Evolutionary conservation across 2,113 vertebrate genomes (phyloP).

Genomic region (Tiliqua scincoides): DNA sequence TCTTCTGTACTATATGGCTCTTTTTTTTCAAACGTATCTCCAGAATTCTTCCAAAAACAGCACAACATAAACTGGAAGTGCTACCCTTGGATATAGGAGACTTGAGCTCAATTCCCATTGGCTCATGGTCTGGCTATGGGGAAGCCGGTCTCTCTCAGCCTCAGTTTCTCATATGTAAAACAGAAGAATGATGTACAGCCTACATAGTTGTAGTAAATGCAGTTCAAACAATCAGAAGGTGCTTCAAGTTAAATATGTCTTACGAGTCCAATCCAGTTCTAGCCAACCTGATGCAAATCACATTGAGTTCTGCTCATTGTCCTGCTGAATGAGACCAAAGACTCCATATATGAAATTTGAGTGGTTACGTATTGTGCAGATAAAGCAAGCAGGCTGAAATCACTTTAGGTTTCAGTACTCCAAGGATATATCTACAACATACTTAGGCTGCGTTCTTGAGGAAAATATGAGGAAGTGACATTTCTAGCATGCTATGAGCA

Average conservation of each 20-base stretch:
- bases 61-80: neutral
- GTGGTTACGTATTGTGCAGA: neutral
- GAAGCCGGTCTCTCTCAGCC: neutral
- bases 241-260: neutral
- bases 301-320: too few species aligned
- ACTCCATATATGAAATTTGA: neutral
- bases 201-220: neutral
- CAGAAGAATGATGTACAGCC: neutral
- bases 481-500: too few species aligned
- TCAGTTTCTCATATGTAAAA: neutral
- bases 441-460: neutral
- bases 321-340: too few species aligned
- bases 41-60: slow-evolving; percentile 3
- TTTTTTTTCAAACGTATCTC: neutral
- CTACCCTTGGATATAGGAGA: neutral
- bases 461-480: too few species aligned
- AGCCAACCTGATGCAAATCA: neutral
- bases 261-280: neutral
- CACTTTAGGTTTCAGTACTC: neutral
- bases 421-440: neutral
- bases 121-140: neutral
- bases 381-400: neutral
- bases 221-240: neutral
- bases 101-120: neutral
- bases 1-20: neutral